Conservation (phyloP, 2,888 invertebrate genomes). For the Nipponacmea schrenckii region DNA sequence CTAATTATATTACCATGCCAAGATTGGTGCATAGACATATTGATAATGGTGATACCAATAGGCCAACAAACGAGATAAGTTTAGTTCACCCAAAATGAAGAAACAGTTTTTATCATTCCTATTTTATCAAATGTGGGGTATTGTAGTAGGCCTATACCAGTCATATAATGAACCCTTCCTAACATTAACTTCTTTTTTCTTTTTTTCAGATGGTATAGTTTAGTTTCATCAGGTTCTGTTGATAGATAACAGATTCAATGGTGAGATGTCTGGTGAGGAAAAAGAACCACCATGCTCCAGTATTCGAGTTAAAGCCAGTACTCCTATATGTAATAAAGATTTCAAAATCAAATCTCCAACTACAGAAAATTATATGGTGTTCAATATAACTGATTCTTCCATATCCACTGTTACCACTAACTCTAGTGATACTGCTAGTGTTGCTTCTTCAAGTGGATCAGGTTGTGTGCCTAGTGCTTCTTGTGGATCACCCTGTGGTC, state of each 20-base stretch:
- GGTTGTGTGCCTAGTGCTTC: not conserved
- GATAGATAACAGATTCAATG: not conserved
- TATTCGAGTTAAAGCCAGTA: not conserved
- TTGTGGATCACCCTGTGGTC: not conserved
- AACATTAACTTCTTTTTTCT: too few species aligned
- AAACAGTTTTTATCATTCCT: too few species aligned
- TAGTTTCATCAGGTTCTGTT: too few species aligned
- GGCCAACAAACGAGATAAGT: too few species aligned
- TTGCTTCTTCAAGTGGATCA: not conserved
- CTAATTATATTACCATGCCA: too few species aligned
- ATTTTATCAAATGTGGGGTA: too few species aligned
- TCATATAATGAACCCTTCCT: too few species aligned
- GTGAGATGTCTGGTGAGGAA: not conserved
- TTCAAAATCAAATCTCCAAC: constrained; percentile 1
- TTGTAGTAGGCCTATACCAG: too few species aligned
- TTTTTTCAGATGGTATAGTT: too few species aligned
- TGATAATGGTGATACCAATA: too few species aligned
- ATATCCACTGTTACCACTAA: not conserved
- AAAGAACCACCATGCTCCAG: not conserved
- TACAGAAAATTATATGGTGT: constrained; percentile 16
- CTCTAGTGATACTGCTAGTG: not conserved
- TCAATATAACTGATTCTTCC: constrained; percentile 10
- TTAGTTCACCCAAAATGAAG: too few species aligned
- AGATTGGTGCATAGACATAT: too few species aligned
- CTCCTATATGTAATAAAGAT: constrained; percentile 4